Evolutionary conservation across 2,888 invertebrate genomes (phyloP), one percentile per base, ranked within the genome.

Genomic region (Achlya flavicornis): DNA sequence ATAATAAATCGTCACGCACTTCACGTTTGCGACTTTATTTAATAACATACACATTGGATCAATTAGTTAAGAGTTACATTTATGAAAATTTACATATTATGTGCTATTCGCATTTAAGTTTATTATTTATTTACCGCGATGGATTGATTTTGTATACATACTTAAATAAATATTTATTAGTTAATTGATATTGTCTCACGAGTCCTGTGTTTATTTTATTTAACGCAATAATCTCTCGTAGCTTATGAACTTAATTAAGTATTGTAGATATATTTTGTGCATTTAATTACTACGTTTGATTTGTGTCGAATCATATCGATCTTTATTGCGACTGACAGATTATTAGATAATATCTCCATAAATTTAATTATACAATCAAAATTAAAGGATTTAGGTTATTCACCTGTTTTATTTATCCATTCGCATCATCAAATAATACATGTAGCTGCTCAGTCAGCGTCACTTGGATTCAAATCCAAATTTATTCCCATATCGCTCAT

Each of bases 211-310:
- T 75, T 71, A 75, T 76, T 65, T 63, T 74, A 67, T 71, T 70
- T 64, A 69, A 72, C 77, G 73, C 75, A 74, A 77, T 78, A 79
- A 80, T 81, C 75, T 81, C 78, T 76, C 66, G 62, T 74, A 80
- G 73, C 63, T 66, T 77, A 74, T 65, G 63, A 61, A 64, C 57
- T 64, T 64, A 67, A 62, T 66, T 69, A 66, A 73, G 73, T 74
- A 60, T 67, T 69, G 73, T 81, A 78, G 79, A 83, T 76, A 82
- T 82, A 77, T 80, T 81, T 80, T 76, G 76, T 81, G 84, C 85
- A 83, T 85, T 84, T 84, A 81, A 75, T 70, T 70, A 57, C 48
- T 62, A 59, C 64, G 61, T 66, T 79, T 70, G 70, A 73, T 80
- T 80, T 70, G 71, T 78, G 74, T 81, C 75, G 67, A 77, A 70